A percentile compares a stretch with the other conserved stretches of the same genome.
Evolutionary conservation across 2,888 invertebrate genomes (phyloP).

Genomic region (Agrochola lychnidis): DNA sequence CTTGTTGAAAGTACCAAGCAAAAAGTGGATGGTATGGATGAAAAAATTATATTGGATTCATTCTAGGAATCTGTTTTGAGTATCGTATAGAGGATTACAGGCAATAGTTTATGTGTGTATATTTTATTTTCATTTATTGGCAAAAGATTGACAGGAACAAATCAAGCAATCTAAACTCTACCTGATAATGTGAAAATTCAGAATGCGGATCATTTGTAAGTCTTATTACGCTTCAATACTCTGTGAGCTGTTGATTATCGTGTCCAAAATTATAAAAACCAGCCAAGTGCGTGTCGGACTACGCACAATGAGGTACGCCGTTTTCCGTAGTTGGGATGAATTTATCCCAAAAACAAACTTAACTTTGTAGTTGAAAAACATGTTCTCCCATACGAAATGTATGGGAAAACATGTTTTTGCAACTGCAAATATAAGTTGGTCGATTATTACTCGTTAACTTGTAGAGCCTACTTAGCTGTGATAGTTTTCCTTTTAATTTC

Average conservation of each 20-base stretch:
- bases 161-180: not conserved
- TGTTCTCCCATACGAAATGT: too few relatives aligned
- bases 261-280: not conserved
- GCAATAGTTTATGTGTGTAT: not conserved
- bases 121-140: not conserved
- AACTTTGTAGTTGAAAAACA: too few relatives aligned
- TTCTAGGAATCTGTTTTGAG: constrained; percentile 15
- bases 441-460: too few relatives aligned
- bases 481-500: too few relatives aligned
- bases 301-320: too few relatives aligned
- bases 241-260: not conserved
- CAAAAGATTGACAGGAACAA: not conserved
- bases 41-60: not conserved
- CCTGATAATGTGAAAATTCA: not conserved
- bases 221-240: not conserved
- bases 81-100: too few relatives aligned
- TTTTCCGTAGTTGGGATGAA: too few relatives aligned
- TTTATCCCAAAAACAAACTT: too few relatives aligned
- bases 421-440: too few relatives aligned
- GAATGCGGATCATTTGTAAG: not conserved
- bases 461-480: too few relatives aligned
- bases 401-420: too few relatives aligned
- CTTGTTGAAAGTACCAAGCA: not conserved
- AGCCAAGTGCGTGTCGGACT: too few relatives aligned
- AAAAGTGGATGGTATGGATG: not conserved